Conservation (phyloP, 2,888 invertebrate genomes). For the Drosophila pseudotakahashii region DNA sequence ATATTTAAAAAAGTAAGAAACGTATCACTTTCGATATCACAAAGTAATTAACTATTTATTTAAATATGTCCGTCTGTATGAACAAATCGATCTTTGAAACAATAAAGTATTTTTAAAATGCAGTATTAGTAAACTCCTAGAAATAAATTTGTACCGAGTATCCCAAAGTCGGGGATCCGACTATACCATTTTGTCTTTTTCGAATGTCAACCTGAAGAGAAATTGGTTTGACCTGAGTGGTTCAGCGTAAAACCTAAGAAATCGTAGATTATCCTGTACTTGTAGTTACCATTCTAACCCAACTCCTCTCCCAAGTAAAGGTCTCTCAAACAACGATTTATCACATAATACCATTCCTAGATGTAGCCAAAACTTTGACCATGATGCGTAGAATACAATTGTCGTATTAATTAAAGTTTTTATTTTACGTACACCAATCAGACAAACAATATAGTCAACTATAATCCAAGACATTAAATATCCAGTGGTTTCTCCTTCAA, state of each 20-base stretch:
- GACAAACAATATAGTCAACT: slow-evolving; percentile 3
- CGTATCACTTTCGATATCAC: no score
- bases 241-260: background rate
- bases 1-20: background rate
- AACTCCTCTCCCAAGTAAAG: slow-evolving; percentile 72
- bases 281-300: slow-evolving; percentile 49
- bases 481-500: slow-evolving; percentile 40
- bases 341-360: slow-evolving; percentile 58
- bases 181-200: background rate
- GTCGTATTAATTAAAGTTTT: slow-evolving; percentile 21
- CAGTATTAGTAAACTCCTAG: background rate
- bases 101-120: background rate
- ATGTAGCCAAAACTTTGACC: slow-evolving; percentile 45
- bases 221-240: background rate
- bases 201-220: slow-evolving; percentile 3
- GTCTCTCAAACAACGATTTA: slow-evolving; percentile 78
- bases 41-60: no score
- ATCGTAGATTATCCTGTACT: slow-evolving; percentile 35
- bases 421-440: slow-evolving; percentile 4
- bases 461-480: slow-evolving; percentile 20
- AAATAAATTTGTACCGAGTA: slow-evolving; percentile 1
- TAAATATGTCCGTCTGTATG: no score
- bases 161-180: background rate
- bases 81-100: no score
- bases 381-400: slow-evolving; percentile 36